Percentiles rank a stretch among this genome's conserved stretches.
phyloP scores from a whole-genome alignment of 2,113 vertebrate genomes.

The Xenopus laevis region DNA sequence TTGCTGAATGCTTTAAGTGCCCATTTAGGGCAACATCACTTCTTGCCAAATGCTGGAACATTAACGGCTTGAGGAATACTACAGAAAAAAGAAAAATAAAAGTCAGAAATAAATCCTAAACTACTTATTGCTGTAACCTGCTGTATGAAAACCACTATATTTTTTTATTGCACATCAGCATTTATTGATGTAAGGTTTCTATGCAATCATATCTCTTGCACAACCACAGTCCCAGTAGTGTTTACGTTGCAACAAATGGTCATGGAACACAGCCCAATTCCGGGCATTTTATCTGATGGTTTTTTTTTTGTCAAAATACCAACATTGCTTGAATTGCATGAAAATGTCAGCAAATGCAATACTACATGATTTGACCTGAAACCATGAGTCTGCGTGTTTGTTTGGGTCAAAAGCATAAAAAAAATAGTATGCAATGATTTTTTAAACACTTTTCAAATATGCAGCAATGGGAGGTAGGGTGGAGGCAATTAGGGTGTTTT shows the following conservation, averaged over 20 bases:
- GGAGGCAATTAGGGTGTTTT: too few species aligned
- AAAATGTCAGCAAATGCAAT: too few species aligned
- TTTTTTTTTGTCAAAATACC: too few species aligned
- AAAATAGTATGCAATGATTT: too few species aligned
- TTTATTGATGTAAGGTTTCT: constrained; percentile 6
- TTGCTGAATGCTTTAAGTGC: constrained; percentile 40
- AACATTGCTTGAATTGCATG: too few species aligned
- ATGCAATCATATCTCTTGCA: neutral
- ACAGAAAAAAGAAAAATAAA: constrained; percentile 9
- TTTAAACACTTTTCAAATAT: too few species aligned
- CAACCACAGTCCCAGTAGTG: neutral
- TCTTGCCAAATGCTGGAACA: constrained; percentile 38
- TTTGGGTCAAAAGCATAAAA: too few species aligned
- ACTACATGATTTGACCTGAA: too few species aligned
- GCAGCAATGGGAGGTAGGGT: too few species aligned
- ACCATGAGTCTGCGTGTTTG: too few species aligned
- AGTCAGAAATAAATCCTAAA: constrained; percentile 34
- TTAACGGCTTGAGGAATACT: constrained; percentile 38
- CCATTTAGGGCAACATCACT: constrained; percentile 35
- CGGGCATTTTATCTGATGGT: too few species aligned
- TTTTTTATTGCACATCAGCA: neutral
- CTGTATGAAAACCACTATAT: neutral
- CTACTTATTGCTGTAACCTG: constrained; percentile 24
- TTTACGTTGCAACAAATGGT: neutral
- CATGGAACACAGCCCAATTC: too few species aligned